Evolutionary conservation across 2,797 vertebrate species (phyloP).

Genomic region (Helostoma temminkii): DNA sequence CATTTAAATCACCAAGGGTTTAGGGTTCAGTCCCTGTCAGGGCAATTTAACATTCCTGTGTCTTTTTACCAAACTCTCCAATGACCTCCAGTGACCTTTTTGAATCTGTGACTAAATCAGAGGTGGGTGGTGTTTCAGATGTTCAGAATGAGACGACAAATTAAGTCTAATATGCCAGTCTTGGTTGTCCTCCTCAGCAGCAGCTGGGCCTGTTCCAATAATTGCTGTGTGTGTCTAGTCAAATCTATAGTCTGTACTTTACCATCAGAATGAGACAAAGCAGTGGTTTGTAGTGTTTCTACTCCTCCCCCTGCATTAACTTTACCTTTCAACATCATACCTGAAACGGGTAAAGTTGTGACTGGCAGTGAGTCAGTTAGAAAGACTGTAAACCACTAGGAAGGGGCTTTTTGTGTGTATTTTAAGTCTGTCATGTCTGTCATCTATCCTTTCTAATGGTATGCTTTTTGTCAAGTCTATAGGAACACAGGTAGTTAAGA

Average conservation of each 20-base stretch:
- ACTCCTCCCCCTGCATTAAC: slow-evolving; percentile 55
- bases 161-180: neutral
- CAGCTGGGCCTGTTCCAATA: slow-evolving; percentile 32
- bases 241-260: slow-evolving; percentile 64
- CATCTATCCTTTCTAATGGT: slow-evolving; percentile 68
- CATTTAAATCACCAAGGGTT: too few relatives aligned
- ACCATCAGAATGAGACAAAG: slow-evolving; percentile 64
- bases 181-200: slow-evolving; percentile 8
- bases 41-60: too few relatives aligned
- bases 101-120: neutral
- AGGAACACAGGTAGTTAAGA: slow-evolving; percentile 67
- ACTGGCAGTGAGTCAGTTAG: slow-evolving; percentile 60
- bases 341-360: slow-evolving; percentile 20
- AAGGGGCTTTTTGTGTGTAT: slow-evolving; percentile 46
- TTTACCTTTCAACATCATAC: slow-evolving; percentile 53
- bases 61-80: neutral
- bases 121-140: neutral
- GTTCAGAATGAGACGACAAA: neutral
- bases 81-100: neutral
- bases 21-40: too few relatives aligned
- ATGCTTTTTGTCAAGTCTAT: slow-evolving; percentile 49
- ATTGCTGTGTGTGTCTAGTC: slow-evolving; percentile 54
- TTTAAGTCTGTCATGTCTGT: slow-evolving; percentile 56
- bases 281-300: slow-evolving; percentile 58
- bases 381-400: slow-evolving; percentile 58